These are phyloP conservation scores for Mormyrus proboscirostris DNA, from an alignment of 2,797 vertebrate species.

Conservation along the genomic window DNA sequence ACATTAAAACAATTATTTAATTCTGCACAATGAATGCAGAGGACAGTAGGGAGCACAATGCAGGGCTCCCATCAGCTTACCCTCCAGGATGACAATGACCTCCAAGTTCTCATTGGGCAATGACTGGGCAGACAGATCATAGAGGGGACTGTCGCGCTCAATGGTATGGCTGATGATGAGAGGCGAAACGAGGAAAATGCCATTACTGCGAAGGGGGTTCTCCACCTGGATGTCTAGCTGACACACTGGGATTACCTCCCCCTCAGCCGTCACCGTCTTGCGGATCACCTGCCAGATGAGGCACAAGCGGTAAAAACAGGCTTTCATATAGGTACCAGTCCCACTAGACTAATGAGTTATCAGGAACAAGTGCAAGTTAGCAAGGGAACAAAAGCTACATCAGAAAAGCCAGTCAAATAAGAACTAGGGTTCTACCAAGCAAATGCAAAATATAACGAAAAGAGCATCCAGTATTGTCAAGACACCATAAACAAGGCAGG, in stretches of 20 bases:
- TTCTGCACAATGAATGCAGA: background rate
- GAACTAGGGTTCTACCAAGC: background rate
- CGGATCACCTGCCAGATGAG: slow-evolving; percentile 65
- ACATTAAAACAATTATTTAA: background rate
- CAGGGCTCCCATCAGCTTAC: slow-evolving; percentile 35
- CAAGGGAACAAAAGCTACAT: background rate
- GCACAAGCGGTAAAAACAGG: background rate
- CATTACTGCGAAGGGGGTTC: slow-evolving; percentile 89
- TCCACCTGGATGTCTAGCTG: slow-evolving; percentile 94
- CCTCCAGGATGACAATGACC: slow-evolving; percentile 90
- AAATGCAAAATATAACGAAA: background rate
- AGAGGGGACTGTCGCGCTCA: slow-evolving; percentile 86
- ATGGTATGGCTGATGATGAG: slow-evolving; percentile 90
- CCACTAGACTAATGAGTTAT: background rate
- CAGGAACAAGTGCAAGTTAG: background rate
- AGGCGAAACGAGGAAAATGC: slow-evolving; percentile 91
- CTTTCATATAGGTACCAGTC: background rate
- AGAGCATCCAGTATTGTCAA: background rate
- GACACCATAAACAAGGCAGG: background rate
- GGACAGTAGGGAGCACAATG: background rate
- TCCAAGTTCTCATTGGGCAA: slow-evolving; percentile 80
- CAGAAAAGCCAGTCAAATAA: background rate
- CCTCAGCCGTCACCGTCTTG: slow-evolving; percentile 83
- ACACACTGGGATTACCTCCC: slow-evolving; percentile 89
- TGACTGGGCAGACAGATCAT: slow-evolving; percentile 78